Evolutionary conservation across 2,113 vertebrate species (phyloP).

Genomic region (Choloepus hoffmanni): DNA sequence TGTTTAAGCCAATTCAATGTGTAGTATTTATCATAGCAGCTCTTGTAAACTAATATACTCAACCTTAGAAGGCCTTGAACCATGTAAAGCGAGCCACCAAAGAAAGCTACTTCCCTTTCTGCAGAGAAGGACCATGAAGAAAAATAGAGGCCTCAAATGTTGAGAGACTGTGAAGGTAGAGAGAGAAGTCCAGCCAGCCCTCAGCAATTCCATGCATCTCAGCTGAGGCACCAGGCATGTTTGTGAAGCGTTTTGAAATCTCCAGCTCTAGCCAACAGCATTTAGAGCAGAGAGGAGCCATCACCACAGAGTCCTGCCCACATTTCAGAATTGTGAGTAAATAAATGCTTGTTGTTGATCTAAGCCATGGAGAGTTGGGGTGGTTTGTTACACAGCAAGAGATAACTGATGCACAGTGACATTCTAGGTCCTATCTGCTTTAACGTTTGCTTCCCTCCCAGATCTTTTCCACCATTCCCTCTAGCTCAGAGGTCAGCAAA

Average conservation of each 20-base stretch:
- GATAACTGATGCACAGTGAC: not conserved
- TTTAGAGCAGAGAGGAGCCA: not conserved
- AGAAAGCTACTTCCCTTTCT: not conserved
- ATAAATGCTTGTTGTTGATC: not conserved
- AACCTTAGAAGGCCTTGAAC: not conserved
- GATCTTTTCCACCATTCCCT: not conserved
- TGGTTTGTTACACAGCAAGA: no score
- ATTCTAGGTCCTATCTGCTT: not conserved
- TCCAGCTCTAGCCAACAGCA: not conserved
- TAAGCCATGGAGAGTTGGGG: no score
- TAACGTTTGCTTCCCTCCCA: not conserved
- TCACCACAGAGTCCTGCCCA: not conserved
- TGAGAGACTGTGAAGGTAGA: not conserved
- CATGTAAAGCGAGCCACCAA: not conserved
- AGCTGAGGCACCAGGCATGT: not conserved
- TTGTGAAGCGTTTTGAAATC: not conserved
- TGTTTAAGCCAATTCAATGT: no score
- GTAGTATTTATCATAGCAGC: no score
- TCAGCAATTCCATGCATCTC: not conserved
- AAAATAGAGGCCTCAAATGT: not conserved
- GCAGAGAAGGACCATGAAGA: not conserved
- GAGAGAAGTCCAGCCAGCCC: not conserved
- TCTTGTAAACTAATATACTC: no score
- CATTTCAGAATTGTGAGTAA: not conserved
- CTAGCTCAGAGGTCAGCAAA: not conserved